A percentile compares a stretch with the other conserved stretches of the same genome.
These are phyloP conservation scores for Pteromalus puparum DNA, from an alignment of 1,140 invertebrate species.

Conservation along the genomic window DNA sequence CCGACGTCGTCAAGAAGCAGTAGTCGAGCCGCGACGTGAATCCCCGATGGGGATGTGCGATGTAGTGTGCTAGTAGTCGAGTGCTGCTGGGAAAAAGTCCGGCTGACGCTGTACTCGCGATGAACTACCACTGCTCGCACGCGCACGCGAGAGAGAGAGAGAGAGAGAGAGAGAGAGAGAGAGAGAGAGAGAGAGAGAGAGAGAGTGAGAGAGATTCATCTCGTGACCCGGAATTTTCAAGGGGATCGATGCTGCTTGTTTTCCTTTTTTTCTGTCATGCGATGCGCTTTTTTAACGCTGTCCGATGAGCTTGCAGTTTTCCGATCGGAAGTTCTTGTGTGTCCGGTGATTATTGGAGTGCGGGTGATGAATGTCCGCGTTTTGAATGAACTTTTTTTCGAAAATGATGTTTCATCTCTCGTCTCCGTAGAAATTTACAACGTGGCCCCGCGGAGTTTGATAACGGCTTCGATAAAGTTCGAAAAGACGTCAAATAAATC, in stretches of 20 bases:
- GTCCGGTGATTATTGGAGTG: not conserved
- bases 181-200: too few relatives aligned
- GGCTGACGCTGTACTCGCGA: not conserved
- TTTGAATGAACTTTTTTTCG: not conserved
- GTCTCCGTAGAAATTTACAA: not conserved
- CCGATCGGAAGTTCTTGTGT: not conserved
- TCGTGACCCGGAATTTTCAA: conserved; percentile 28
- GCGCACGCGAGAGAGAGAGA: too few relatives aligned
- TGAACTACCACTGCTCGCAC: not conserved
- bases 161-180: too few relatives aligned
- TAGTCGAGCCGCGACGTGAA: conserved; percentile 14
- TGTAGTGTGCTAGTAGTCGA: not conserved
- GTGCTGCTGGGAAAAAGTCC: not conserved
- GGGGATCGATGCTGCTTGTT: not conserved
- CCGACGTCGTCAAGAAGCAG: not conserved
- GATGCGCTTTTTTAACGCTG: not conserved
- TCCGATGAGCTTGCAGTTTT: not conserved
- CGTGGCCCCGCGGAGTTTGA: too few relatives aligned
- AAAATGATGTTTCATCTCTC: not conserved
- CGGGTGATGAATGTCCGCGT: not conserved
- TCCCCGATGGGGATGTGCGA: not conserved
- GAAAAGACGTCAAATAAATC: not conserved
- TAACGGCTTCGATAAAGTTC: not conserved
- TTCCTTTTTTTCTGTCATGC: not conserved
- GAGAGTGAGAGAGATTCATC: not conserved